Percentiles rank a stretch among this genome's conserved stretches.
Conservation (phyloP, 2,113 vertebrate species). For the Pteronura brasiliensis region DNA sequence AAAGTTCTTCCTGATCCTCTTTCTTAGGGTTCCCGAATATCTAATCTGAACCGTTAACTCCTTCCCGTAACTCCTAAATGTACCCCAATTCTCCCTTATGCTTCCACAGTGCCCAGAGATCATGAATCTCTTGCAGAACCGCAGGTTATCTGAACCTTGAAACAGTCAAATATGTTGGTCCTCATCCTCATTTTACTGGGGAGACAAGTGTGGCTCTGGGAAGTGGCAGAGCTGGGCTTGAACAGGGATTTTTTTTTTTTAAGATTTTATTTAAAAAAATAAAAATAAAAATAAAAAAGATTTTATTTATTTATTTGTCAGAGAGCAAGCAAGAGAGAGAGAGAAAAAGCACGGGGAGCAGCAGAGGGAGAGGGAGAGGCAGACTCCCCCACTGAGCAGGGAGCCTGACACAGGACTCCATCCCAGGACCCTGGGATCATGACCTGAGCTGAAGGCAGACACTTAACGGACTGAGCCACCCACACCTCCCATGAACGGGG, state of each 20-base stretch:
- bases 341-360: no score
- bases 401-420: no score
- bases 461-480: no score
- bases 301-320: no score
- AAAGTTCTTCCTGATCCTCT: neutral
- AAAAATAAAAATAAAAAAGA: no score
- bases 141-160: neutral
- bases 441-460: no score
- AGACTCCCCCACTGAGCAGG: no score
- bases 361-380: no score
- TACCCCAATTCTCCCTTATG: neutral
- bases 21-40: neutral
- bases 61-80: neutral
- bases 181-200: neutral
- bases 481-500: rapidly evolving
- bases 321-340: no score
- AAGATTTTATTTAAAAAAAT: no score
- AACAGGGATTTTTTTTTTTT: neutral
- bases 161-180: neutral
- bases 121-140: neutral
- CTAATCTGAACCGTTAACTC: neutral
- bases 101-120: neutral
- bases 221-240: neutral
- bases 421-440: no score
- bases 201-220: neutral